A percentile compares a stretch with the other conserved stretches of the same genome.
Evolutionary conservation across 2,888 invertebrate species (phyloP).

Genomic region (Toxonevra muliebris): DNA sequence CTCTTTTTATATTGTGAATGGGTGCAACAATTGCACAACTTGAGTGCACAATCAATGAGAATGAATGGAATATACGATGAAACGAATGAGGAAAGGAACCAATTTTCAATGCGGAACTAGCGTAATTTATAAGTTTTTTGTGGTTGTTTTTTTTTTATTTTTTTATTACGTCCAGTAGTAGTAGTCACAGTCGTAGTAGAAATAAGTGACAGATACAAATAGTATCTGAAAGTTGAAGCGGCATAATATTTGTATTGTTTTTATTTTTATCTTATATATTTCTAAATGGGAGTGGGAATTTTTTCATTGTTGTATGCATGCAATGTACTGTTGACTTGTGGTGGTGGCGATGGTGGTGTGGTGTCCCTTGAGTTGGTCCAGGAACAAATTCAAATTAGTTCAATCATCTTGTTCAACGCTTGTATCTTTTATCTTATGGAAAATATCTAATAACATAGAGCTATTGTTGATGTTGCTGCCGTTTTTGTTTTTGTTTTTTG

Average conservation of each 20-base stretch:
- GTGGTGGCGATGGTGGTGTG: constrained; percentile 12
- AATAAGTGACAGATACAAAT: constrained; percentile 3
- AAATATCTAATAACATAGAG: constrained; percentile 22
- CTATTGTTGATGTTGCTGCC: constrained; percentile 11
- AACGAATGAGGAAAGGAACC: constrained; percentile 51
- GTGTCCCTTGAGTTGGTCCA: constrained; percentile 15
- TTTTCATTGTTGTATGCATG: too few species aligned
- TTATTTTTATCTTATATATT: constrained; percentile 21
- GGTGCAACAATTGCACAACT: background rate
- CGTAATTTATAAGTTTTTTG: constrained; percentile 6
- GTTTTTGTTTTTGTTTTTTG: constrained; percentile 46
- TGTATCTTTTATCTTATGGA: constrained; percentile 46
- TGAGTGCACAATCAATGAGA: background rate
- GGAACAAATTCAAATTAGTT: constrained; percentile 52
- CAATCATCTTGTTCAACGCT: constrained; percentile 54
- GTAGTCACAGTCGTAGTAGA: constrained; percentile 3
- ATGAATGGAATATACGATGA: background rate
- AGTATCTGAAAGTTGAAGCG: constrained; percentile 10
- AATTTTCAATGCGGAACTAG: constrained; percentile 57
- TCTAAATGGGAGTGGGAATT: constrained; percentile 47
- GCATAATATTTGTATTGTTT: constrained; percentile 11
- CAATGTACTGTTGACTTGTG: constrained; percentile 8
- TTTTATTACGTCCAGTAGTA: constrained; percentile 32
- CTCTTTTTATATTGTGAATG: background rate
- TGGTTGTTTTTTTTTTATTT: constrained; percentile 19